Base-by-base conservation (phyloP, 1,140 invertebrate genomes). In the Nephila pilipes region DNA sequence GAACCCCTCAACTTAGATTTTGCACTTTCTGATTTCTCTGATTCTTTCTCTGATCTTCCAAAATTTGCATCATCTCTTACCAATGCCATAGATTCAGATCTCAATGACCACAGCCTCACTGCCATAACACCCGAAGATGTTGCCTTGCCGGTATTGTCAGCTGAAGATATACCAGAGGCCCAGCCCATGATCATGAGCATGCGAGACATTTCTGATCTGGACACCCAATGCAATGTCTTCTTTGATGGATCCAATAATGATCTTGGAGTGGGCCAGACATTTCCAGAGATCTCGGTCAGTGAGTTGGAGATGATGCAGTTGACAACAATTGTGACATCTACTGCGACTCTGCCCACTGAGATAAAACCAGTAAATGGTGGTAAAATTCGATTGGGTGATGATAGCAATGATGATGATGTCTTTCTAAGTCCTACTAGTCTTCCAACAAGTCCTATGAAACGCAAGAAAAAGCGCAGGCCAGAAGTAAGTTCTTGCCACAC, bases 371-470 rank as follows among this genome's bases (percentile, higher is more conserved):
- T 89, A 10, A 65, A 93, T 63, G 80, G 87, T 75, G 87, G 25
- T 1, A 93, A 90, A 22, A 32, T 85, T 95, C 96, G 38, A 94
- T 96, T 85, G 95, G 96, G 12, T 96, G 96, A 46, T 96, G 96
- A 96, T 90, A 93, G 96, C 92, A 96, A 97, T 94, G 96, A 96
- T 92, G 96, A 97, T 93, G 97, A 97, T 90, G 96, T 98, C 12
- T 98, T 98, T 95, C 95, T 98, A 85, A 98, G 97, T 96, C 97
- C 97, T 0, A 97, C 96, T 92, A 96, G 95, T 94, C 94, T 95
- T n/a, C 94, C 95, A 58, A 94, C 95, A 12, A 95, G 94, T 93
- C 95, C 95, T 22, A 89, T 95, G 20, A 95, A 94, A 95, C 93
- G 92, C n/a, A 94, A 94, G 60, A 95, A 94, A 90, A 94, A 94